A percentile compares a stretch with the other conserved stretches of the same genome.
Conservation (phyloP, 2,797 vertebrate species). For the Arrhamphus sclerolepis region DNA sequence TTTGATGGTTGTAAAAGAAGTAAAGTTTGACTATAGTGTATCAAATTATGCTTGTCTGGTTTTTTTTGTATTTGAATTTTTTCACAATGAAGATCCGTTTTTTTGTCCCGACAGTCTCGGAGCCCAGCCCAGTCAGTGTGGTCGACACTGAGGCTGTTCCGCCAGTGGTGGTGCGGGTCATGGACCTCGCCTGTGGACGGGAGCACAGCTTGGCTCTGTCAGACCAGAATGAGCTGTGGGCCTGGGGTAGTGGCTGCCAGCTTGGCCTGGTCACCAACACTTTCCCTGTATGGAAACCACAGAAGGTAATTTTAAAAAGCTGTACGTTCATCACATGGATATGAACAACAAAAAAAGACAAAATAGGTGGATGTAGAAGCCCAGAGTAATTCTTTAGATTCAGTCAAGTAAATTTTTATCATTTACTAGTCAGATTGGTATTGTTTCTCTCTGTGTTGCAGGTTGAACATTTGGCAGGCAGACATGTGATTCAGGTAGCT, state of each 20-base stretch:
- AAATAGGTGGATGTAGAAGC: not conserved
- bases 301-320: slow-evolving; percentile 77
- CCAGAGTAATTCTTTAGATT: not conserved
- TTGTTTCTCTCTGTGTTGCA: slow-evolving; percentile 37
- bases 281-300: slow-evolving; percentile 91
- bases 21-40: not conserved
- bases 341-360: not conserved
- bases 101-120: slow-evolving; percentile 72
- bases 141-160: slow-evolving; percentile 87
- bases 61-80: not conserved
- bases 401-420: not conserved
- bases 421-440: not conserved
- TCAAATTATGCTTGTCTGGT: not conserved
- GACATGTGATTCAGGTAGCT: slow-evolving; percentile 88
- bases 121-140: slow-evolving; percentile 84
- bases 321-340: not conserved
- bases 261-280: slow-evolving; percentile 90
- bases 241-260: slow-evolving; percentile 96
- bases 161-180: slow-evolving; percentile 80
- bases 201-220: slow-evolving; percentile 93
- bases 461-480: slow-evolving; percentile 92
- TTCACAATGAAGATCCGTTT: not conserved
- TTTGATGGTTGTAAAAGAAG: not conserved
- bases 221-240: slow-evolving; percentile 91
- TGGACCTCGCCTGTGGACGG: slow-evolving; percentile 91